Evolutionary conservation across 2,797 vertebrate genomes (phyloP), one percentile per base, ranked within the genome.

Genomic region (Botia kubotai): DNA sequence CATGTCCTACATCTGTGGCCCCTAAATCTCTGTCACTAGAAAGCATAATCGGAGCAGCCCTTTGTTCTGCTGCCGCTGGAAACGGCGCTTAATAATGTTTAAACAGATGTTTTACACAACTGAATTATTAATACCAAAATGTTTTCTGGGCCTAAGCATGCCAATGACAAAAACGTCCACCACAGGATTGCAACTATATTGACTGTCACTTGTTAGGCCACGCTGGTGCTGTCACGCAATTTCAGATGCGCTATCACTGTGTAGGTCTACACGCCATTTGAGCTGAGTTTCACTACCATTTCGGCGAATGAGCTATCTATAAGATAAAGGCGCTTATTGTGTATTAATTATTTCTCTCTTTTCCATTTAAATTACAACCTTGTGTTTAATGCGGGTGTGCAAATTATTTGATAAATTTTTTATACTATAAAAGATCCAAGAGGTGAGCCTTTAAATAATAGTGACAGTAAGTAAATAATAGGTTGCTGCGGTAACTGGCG

Each of bases 131-230:
- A 21, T 8, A 26, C 23, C 5, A n/a, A 16, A 57, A 46, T 11
- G 14, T n/a, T 69, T 39, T 62, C 2, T 23, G 69, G 19, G 58
- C 52, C 16, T 58, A 21, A 75, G 39, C 29, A 36, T 23, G 8
- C 19, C 12, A 60, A 19, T 81, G 23, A 78, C 63, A 77, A 78
- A 13, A 77, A 23, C 55, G 36, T 66, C 57, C 36, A 6, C 39
- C 48, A 52, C 72, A 21, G 4, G 79, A 52, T 55, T 29, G 63
- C 65, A 62, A 58, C 71, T 77, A 53, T 78, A 65, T 71, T 65
- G 65, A 75, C 71, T 72, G 62, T 50, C 70, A 76, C 67, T 72
- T 68, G 75, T 79, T 80, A 84, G 82, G 85, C 82, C 82, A 83
- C 26, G 73, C 73, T 82, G 74, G 69, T 58, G 70, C 74, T 77